Evolutionary conservation across 2,797 vertebrate species (phyloP).

Genomic region (Garrulus glandarius): DNA sequence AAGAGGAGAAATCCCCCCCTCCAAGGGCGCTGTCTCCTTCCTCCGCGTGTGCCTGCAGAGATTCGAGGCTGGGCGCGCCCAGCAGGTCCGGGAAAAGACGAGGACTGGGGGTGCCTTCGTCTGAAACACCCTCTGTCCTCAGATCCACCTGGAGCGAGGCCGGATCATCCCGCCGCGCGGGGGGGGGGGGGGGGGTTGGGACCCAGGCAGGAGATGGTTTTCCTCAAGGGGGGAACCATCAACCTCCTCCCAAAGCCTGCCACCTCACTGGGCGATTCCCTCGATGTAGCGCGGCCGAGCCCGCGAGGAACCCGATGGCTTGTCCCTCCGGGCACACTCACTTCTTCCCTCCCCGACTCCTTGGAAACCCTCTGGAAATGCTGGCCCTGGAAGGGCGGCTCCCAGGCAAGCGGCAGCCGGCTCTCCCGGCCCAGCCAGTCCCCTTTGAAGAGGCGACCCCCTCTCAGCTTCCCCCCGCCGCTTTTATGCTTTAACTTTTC

Average conservation of each 20-base stretch:
- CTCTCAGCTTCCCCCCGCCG: neutral
- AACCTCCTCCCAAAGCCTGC: neutral
- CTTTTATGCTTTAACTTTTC: constrained; percentile 71
- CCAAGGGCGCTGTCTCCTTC: neutral
- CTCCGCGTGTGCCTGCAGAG: neutral
- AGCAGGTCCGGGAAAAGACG: neutral
- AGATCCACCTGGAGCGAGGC: neutral
- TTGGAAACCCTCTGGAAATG: neutral
- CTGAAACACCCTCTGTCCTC: neutral
- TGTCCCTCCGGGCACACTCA: neutral
- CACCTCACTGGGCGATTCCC: neutral
- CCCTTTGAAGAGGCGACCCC: constrained; percentile 54
- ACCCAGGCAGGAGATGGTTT: neutral
- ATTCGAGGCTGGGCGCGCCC: neutral
- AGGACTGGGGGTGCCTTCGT: neutral
- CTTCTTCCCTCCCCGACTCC: neutral
- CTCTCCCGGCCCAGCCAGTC: neutral
- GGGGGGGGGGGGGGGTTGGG: too few relatives aligned
- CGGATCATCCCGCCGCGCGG: neutral
- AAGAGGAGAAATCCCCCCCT: constrained; percentile 14
- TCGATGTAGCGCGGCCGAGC: neutral
- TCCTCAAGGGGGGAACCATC: neutral
- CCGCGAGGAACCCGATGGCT: neutral
- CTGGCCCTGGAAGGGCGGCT: neutral
- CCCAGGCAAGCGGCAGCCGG: neutral